Evolutionary conservation across 2,113 vertebrate genomes (phyloP).

Genomic region (Petromus typicus): DNA sequence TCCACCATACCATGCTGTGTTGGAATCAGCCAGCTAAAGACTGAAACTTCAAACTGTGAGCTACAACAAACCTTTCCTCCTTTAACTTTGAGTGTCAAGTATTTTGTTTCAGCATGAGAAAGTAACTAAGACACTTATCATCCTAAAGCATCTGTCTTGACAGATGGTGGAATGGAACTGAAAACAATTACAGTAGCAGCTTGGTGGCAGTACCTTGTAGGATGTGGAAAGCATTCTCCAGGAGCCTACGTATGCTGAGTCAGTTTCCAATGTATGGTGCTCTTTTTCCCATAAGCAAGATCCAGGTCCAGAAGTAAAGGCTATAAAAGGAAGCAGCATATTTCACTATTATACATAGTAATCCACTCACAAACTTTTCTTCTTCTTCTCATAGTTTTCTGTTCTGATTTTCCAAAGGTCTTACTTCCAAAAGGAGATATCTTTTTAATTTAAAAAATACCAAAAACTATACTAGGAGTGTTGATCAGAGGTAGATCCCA

Average conservation of each 20-base stretch:
- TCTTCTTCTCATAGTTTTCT: not conserved
- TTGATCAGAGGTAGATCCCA: not conserved
- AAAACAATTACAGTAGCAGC: not conserved
- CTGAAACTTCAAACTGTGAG: not conserved
- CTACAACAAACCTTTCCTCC: not conserved
- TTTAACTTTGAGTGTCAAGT: not conserved
- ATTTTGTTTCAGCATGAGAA: not conserved
- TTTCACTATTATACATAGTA: not conserved
- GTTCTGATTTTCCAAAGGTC: not conserved
- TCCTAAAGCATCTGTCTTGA: not conserved
- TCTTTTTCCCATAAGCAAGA: not conserved
- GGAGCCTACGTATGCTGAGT: not conserved
- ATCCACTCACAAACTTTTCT: not conserved
- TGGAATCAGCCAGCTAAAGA: not conserved
- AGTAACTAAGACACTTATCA: not conserved
- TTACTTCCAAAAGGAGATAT: not conserved
- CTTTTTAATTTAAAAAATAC: constrained; percentile 48
- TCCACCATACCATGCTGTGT: not conserved
- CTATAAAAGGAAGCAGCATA: not conserved
- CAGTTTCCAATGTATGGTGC: not conserved
- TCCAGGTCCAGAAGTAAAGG: not conserved
- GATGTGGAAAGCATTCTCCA: not conserved
- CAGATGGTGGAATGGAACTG: not conserved
- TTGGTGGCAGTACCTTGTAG: not conserved
- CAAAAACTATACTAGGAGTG: not conserved